Evolutionary conservation across 2,888 invertebrate species (phyloP).

Genomic region (Temnothorax ravouxi): DNA sequence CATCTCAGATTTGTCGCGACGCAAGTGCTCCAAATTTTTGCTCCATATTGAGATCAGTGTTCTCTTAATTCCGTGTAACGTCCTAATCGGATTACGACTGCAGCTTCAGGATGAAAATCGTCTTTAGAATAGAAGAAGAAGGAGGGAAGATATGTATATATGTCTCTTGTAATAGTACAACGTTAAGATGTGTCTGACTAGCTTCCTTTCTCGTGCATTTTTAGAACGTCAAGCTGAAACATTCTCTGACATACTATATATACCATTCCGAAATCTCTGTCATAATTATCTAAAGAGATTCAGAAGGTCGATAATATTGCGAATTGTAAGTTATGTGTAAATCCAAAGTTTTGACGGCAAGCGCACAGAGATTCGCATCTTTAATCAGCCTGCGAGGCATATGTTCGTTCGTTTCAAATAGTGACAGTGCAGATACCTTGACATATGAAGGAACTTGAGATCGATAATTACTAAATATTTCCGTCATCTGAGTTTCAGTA

Average conservation of each 20-base stretch:
- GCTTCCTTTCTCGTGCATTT: conserved; percentile 12
- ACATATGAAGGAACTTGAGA: conserved; percentile 19
- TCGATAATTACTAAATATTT: conserved; percentile 39
- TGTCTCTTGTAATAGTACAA: conserved; percentile 25
- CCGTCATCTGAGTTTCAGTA: conserved; percentile 40
- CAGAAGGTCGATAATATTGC: background rate
- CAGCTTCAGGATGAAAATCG: conserved; percentile 21
- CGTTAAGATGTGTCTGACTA: background rate
- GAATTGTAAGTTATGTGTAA: background rate
- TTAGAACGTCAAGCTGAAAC: background rate
- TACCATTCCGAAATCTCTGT: conserved; percentile 2
- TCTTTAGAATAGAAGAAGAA: conserved; percentile 60
- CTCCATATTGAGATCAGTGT: background rate
- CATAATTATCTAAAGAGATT: background rate
- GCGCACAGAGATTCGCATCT: background rate
- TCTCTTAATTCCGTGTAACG: background rate
- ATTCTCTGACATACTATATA: background rate
- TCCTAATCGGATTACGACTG: conserved; percentile 18
- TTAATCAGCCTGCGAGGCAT: background rate
- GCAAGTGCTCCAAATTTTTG: background rate
- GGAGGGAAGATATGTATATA: conserved; percentile 54
- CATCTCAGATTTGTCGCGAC: background rate
- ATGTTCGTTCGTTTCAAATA: background rate
- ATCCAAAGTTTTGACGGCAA: background rate
- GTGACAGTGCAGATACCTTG: background rate